Base-by-base conservation (phyloP, 2,888 invertebrate species). In the Rhimphoctona megacephalus region DNA sequence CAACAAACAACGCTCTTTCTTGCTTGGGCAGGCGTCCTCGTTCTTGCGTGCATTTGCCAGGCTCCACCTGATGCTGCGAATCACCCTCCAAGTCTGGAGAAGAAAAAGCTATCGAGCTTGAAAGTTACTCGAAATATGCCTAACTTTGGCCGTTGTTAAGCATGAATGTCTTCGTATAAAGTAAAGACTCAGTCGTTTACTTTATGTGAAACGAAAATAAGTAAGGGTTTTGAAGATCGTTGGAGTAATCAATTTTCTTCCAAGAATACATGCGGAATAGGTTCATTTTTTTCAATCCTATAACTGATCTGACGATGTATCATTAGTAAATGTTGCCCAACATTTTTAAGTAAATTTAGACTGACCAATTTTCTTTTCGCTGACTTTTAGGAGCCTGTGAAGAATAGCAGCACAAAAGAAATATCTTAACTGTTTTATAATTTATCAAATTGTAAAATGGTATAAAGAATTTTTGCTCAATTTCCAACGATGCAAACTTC, bases 1-100 rank as follows among this genome's bases (percentile, higher is more conserved):
- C 69, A 49, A 11, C 72, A 64, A 61, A 76, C 46, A 64, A 46
- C 61, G 3, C 30, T 57, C 61, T 64, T 81, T 66, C 64, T 73
- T 81, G 66, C 33, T 52, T 39, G 25, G 61, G 2, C 61, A 30
- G 30, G 6, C 61, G 61, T 30, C 57, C 25, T 61, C 61, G 43
- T 39, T 11, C 19, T 19, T 43, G 25, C 25, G 11, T 52, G 6
- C 22, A 43, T 66, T n/a, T 39, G 14, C 30, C 19, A 22, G 52
- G 9, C 30, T 78, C 52, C 25, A 70, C 19, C 70, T 57, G 57
- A 25, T 25, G n/a, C 6, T 22, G 30, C n/a, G 46, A 22, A 67
- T 36, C 66, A 67, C 67, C 52, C 52, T n/a, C 11, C 30, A 52
- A 36, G 70, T 36, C 69, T 39, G 39, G 69, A 17, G 66, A 52